A percentile compares a stretch with the other conserved stretches of the same genome.
Evolutionary conservation across 2,113 vertebrate species (phyloP).

Genomic region (Plecotus auritus): DNA sequence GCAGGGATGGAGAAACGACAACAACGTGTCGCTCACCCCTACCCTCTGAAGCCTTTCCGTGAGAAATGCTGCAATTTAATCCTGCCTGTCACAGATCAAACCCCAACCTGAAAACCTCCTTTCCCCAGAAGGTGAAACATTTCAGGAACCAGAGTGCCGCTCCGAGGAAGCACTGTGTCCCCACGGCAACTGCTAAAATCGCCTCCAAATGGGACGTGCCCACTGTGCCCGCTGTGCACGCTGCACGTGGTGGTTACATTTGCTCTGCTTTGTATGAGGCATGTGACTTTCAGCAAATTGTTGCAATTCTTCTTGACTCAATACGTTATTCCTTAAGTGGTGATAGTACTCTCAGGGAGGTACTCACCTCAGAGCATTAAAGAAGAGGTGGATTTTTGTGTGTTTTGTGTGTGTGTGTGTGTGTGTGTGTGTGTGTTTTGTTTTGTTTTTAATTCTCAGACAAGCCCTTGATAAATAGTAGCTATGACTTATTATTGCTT

Average conservation of each 20-base stretch:
- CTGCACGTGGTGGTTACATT: accelerated
- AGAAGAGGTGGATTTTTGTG: neutral
- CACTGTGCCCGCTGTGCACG: accelerated
- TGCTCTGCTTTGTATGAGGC: neutral
- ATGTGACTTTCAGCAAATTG: neutral
- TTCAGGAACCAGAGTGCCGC: neutral
- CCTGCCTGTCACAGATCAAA: neutral
- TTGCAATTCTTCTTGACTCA: neutral
- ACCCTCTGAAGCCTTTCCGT: neutral
- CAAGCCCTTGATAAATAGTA: neutral
- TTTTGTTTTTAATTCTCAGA: neutral
- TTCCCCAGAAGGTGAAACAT: neutral
- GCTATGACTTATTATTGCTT: neutral
- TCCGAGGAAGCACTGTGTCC: neutral
- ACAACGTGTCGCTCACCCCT: neutral
- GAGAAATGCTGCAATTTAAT: neutral
- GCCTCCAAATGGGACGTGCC: too few species aligned
- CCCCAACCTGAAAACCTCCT: neutral
- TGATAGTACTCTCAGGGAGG: neutral
- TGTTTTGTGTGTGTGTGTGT: too few species aligned
- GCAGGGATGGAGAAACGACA: neutral
- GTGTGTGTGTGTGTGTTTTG: too few species aligned
- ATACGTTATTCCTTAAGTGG: neutral
- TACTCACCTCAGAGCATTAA: neutral
- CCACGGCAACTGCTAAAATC: neutral